Evolutionary conservation across 1,140 invertebrate species (phyloP).

Genomic region (Trachelipus rathkii): DNA sequence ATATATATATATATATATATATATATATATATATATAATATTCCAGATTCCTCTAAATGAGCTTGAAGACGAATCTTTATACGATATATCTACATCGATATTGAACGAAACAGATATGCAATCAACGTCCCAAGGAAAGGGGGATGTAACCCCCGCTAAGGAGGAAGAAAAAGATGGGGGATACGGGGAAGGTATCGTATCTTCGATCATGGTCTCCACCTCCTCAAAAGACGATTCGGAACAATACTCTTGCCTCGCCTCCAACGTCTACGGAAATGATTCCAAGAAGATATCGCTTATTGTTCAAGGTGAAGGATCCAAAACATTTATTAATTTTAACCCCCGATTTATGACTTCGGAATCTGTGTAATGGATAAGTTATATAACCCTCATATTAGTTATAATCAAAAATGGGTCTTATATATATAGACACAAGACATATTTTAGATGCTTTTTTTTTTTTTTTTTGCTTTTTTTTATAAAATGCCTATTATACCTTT

Average conservation of each 20-base stretch:
- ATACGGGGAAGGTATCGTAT: constrained; percentile 49
- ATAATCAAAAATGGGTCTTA: no score
- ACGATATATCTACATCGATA: constrained; percentile 1
- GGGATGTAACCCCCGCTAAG: background rate
- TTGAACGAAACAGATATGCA: background rate
- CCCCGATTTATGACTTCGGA: no score
- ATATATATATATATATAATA: background rate
- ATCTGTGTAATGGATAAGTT: no score
- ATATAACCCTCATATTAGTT: no score
- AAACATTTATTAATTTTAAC: background rate
- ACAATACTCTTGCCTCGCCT: constrained; percentile 87
- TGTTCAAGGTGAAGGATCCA: constrained; percentile 67
- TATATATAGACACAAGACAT: no score
- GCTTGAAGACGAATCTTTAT: background rate
- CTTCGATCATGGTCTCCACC: constrained; percentile 49
- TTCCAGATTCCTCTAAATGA: background rate
- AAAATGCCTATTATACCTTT: no score
- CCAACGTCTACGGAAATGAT: constrained; percentile 89
- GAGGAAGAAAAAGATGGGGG: constrained; percentile 32
- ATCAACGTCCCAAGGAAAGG: background rate
- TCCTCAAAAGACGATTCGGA: constrained; percentile 77
- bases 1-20: background rate
- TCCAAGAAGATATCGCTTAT: constrained; percentile 92
- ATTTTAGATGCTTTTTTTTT: no score
- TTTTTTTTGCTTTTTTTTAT: no score